Evolutionary conservation across 1,140 invertebrate genomes (phyloP).

Genomic region (Bombus cullumanus): DNA sequence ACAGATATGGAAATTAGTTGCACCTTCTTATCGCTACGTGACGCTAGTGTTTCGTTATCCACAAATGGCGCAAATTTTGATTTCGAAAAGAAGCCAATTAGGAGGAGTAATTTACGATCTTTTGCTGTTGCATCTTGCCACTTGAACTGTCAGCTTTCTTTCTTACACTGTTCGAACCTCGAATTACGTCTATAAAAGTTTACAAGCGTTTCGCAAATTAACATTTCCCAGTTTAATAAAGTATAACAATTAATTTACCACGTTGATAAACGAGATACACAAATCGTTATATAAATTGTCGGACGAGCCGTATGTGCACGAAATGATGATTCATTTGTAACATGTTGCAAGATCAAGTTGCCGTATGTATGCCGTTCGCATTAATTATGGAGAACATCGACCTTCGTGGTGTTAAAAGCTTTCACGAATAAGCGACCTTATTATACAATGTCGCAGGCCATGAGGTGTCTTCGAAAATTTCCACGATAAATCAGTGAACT

Average conservation of each 20-base stretch:
- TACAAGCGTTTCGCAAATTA: neutral
- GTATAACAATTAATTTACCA: neutral
- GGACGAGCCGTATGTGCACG: neutral
- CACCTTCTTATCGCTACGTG: no score
- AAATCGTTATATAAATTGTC: constrained; percentile 1
- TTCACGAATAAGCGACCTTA: constrained; percentile 21
- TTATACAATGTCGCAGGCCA: neutral
- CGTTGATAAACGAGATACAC: constrained; percentile 7
- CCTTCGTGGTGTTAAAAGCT: constrained; percentile 19
- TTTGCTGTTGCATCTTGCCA: no score
- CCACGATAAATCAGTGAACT: no score
- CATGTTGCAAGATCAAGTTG: constrained; percentile 13
- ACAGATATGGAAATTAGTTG: neutral
- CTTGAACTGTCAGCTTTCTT: no score
- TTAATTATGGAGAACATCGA: constrained; percentile 33
- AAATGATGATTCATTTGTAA: constrained; percentile 6
- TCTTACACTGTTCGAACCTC: no score
- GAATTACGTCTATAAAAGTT: no score
- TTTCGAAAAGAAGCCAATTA: neutral
- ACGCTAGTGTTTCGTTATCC: no score
- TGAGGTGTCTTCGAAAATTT: no score
- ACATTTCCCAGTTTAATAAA: neutral
- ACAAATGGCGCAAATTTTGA: neutral
- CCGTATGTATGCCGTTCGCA: neutral
- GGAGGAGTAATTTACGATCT: no score